Evolutionary conservation across 2,797 vertebrate species (phyloP).

Genomic region (Amphiprion clarkii): DNA sequence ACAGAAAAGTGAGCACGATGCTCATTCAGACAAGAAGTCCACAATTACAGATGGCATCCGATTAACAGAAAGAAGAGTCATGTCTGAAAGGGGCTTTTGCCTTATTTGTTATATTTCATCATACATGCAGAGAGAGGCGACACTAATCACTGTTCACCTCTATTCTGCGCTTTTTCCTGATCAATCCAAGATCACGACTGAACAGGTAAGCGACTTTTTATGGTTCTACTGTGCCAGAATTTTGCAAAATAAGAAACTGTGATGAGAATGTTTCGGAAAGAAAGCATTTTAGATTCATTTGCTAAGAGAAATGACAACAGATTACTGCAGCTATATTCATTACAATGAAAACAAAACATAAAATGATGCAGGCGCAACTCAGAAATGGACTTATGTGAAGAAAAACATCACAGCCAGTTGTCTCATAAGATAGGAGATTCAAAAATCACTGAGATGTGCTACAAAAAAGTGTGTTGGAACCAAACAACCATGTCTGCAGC

Average conservation of each 20-base stretch:
- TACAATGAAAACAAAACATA: not conserved
- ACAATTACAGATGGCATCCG: no score
- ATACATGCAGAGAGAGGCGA: not conserved
- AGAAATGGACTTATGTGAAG: not conserved
- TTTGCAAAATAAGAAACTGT: not conserved
- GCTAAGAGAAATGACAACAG: not conserved
- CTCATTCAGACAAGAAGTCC: no score
- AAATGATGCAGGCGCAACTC: not conserved
- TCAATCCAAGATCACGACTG: not conserved
- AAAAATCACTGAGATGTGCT: conserved; percentile 14
- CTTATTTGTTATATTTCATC: not conserved
- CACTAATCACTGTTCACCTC: not conserved
- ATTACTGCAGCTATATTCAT: conserved; percentile 2
- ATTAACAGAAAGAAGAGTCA: no score
- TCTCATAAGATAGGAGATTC: not conserved
- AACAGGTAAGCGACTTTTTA: conserved; percentile 3
- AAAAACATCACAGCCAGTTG: not conserved
- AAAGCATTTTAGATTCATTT: not conserved
- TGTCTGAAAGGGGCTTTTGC: no score
- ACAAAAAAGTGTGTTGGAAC: conserved; percentile 7
- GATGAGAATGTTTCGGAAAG: not conserved
- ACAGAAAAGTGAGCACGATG: no score
- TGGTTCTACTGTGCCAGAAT: not conserved
- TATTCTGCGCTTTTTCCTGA: not conserved
- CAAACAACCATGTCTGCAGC: conserved; percentile 16